Conservation (phyloP, 2,797 vertebrate species). For the Argentina silus region DNA sequence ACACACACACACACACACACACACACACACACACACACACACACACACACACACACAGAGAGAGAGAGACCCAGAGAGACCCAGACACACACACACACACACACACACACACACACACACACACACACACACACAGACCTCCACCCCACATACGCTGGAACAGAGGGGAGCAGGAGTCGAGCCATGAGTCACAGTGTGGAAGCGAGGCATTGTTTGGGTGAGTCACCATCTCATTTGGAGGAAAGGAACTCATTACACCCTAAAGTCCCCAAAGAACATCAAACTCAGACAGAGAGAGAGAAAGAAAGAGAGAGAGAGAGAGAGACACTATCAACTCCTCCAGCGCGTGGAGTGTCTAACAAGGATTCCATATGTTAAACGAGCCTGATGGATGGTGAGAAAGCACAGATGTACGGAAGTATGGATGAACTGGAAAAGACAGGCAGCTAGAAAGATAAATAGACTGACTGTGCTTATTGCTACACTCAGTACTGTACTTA, state of each 20-base stretch:
- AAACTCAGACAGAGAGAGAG: constrained; percentile 4
- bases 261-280: constrained; percentile 14
- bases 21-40: constrained; percentile 7
- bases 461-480: constrained; percentile 26
- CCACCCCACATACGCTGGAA: background rate
- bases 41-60: background rate
- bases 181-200: constrained; percentile 22
- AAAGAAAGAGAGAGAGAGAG: background rate
- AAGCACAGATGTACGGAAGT: background rate
- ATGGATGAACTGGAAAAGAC: background rate
- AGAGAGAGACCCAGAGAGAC: background rate
- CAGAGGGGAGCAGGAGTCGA: constrained; percentile 14
- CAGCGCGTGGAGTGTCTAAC: constrained; percentile 15
- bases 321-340: background rate
- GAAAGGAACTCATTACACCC: constrained; percentile 21
- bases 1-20: background rate
- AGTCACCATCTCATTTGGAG: constrained; percentile 31
- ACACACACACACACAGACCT: background rate
- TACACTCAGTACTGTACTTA: constrained; percentile 35
- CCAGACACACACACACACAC: constrained; percentile 1
- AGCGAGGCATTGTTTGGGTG: constrained; percentile 29
- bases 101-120: background rate
- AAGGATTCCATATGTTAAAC: constrained; percentile 39
- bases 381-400: constrained; percentile 13
- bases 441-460: background rate